Percentiles rank a stretch among this genome's conserved stretches.
Conservation (phyloP, 2,888 invertebrate genomes). For the Ephialtes manifestator region DNA sequence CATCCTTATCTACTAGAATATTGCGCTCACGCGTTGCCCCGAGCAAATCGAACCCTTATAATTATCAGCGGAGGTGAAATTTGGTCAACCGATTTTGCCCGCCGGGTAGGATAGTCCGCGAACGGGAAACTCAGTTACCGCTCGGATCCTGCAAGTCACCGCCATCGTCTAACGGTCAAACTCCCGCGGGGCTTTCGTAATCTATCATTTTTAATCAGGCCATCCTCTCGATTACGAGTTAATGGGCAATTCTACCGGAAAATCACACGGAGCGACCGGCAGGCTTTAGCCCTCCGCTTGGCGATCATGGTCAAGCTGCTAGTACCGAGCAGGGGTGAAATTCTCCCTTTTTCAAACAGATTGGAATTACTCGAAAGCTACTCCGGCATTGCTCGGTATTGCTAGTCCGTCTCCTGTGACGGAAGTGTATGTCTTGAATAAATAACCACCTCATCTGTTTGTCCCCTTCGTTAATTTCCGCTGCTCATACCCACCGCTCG, state of each 20-base stretch:
- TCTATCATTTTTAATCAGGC: conserved; percentile 80
- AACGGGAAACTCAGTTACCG: conserved; percentile 80
- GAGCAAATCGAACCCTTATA: conserved; percentile 79
- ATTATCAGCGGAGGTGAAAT: conserved; percentile 81
- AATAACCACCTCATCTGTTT: conserved; percentile 81
- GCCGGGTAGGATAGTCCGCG: conserved; percentile 47
- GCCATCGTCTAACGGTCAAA: conserved; percentile 58
- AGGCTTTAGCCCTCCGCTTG: conserved; percentile 6
- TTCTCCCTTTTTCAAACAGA: neutral
- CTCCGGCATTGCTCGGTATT: conserved; percentile 3
- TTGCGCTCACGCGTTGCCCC: conserved; percentile 59
- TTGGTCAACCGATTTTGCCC: conserved; percentile 79
- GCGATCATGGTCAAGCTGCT: neutral
- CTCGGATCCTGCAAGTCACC: conserved; percentile 31
- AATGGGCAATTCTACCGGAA: conserved; percentile 75
- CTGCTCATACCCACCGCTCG: conserved; percentile 66
- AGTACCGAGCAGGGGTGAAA: neutral
- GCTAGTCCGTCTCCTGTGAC: conserved; percentile 49
- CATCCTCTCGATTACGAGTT: conserved; percentile 73
- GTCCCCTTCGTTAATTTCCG: conserved; percentile 82
- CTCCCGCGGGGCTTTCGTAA: conserved; percentile 78
- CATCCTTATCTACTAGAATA: conserved; percentile 46
- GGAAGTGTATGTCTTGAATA: conserved; percentile 80
- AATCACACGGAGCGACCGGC: conserved; percentile 67
- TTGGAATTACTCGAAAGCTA: conserved; percentile 22